Percentiles rank a stretch among this genome's conserved stretches.
Evolutionary conservation across 2,797 vertebrate species (phyloP).

Genomic region (Hybognathus amarus): DNA sequence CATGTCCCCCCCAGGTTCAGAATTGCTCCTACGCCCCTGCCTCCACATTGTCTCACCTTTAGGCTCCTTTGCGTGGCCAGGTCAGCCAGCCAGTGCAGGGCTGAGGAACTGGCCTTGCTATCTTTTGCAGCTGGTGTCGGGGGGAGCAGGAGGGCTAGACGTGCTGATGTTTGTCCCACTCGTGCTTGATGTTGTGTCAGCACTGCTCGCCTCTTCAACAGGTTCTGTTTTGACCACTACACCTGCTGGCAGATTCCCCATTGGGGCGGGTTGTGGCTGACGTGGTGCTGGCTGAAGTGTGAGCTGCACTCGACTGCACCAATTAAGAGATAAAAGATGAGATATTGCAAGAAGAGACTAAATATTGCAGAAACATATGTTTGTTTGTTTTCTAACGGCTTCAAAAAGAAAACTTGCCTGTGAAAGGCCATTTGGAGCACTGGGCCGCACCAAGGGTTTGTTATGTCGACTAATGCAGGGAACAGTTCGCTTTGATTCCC

Average conservation of each 20-base stretch:
- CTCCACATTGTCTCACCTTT: conserved; percentile 85
- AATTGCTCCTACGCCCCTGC: too few relatives aligned
- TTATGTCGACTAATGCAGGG: conserved; percentile 94
- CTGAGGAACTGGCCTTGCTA: conserved; percentile 79
- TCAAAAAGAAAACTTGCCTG: conserved; percentile 81
- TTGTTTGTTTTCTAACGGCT: background rate
- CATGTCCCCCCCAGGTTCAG: too few relatives aligned
- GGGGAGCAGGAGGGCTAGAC: conserved; percentile 58
- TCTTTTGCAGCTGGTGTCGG: conserved; percentile 70
- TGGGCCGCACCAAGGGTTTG: conserved; percentile 89
- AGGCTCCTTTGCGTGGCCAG: conserved; percentile 96
- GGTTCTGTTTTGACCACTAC: conserved; percentile 71
- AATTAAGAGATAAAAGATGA: conserved; percentile 47
- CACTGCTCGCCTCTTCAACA: conserved; percentile 69
- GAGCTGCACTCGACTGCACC: conserved; percentile 74
- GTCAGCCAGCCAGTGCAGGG: conserved; percentile 97
- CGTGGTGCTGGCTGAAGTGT: conserved; percentile 65
- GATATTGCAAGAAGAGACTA: background rate
- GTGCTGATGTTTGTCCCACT: conserved; percentile 74
- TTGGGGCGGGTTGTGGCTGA: conserved; percentile 71
- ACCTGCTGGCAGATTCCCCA: conserved; percentile 63
- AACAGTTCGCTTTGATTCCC: conserved; percentile 99
- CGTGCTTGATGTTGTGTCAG: conserved; percentile 67
- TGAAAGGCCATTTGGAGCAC: conserved; percentile 94
- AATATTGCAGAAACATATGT: too few relatives aligned